Base-by-base conservation (phyloP, 2,888 invertebrate species). In the Rotaria magnacalcarata region DNA sequence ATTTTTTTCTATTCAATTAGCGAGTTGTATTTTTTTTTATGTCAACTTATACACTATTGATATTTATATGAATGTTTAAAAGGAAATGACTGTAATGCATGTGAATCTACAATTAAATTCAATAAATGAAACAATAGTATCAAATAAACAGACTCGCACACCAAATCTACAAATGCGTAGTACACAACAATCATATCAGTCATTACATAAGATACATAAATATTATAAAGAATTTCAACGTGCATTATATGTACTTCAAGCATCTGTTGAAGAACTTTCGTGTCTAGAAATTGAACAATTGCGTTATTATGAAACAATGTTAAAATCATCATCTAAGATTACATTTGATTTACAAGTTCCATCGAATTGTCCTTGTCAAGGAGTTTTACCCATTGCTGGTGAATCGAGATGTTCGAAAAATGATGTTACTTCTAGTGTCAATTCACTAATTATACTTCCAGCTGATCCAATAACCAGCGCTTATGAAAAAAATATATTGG, bases 271-370 rank as follows among this genome's bases (percentile, higher is more conserved):
- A 67, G 67, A 67, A 34, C 19, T 67, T 6, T 67, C 34, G 67
- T 34, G 7, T 67, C 7, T 67, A 88, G 96, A 96, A 89, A 92
- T 96, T 88, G 96, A 96, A 91, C 94, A 41, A 34, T 67, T 67
- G 16, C 7, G 1, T 19, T n/a, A 34, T 67, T 19, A 27, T 67
- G 7, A 34, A 19, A 3, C 41, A 19, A 19, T 56, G 7, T 56
- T 24, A 56, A 14, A 19, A 7, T 2, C 34, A 8, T 16, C 34
- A 34, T 19, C 34, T 0, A 67, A 67, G 5, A 19, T 1, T 34
- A 41, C 3, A 16, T 34, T 41, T 19, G 67, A 67, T 67, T 16
- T 34, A 34, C 34, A 67, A 67, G 67, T 67, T 27, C 67, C 67
- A 67, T 67, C 67, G 1, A 67, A 11, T 1, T 67, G 34, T 67